A percentile compares a stretch with the other conserved stretches of the same genome.
Evolutionary conservation across 2,113 vertebrate genomes (phyloP).

Genomic region (Gasterosteus aculeatus): DNA sequence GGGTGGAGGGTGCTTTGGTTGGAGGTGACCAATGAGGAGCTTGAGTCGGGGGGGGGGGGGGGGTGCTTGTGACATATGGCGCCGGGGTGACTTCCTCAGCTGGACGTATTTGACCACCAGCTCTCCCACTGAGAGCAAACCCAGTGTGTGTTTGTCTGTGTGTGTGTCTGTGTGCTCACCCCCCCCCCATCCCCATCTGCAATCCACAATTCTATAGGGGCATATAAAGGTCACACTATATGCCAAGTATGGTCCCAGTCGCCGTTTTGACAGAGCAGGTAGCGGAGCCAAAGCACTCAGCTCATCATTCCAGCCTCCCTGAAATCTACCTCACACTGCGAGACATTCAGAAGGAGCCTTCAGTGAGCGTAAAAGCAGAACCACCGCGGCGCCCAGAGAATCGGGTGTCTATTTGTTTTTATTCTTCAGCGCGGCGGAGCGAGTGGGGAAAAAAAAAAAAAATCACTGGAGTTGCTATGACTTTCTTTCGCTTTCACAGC

Average conservation of each 20-base stretch:
- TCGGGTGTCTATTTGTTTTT: constrained; percentile 34
- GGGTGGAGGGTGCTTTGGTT: background rate
- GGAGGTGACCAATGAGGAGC: constrained; percentile 31
- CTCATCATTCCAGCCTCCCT: constrained; percentile 33
- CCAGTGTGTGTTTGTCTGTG: constrained; percentile 16
- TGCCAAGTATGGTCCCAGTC: background rate
- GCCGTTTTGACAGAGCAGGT: constrained; percentile 25
- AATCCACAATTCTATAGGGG: constrained; percentile 46
- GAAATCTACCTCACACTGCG: constrained; percentile 24
- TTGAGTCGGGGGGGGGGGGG: constrained; percentile 6
- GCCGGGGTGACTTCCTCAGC: constrained; percentile 62
- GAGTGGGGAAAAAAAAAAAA: background rate
- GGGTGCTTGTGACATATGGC: constrained; percentile 68
- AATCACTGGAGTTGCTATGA: constrained; percentile 13
- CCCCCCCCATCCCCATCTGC: constrained; percentile 46
- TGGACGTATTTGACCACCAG: constrained; percentile 61
- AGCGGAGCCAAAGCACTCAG: constrained; percentile 13
- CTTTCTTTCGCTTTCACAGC: constrained; percentile 6
- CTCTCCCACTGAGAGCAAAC: constrained; percentile 48
- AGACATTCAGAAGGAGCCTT: constrained; percentile 42
- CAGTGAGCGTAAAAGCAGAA: constrained; percentile 10
- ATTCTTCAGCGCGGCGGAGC: constrained; percentile 46
- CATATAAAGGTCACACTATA: constrained; percentile 59
- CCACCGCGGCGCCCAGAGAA: constrained; percentile 1
- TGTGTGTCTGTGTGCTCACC: constrained; percentile 7